Evolutionary conservation across 2,113 vertebrate genomes (phyloP).

Genomic region (Petrocephalus zakoni): DNA sequence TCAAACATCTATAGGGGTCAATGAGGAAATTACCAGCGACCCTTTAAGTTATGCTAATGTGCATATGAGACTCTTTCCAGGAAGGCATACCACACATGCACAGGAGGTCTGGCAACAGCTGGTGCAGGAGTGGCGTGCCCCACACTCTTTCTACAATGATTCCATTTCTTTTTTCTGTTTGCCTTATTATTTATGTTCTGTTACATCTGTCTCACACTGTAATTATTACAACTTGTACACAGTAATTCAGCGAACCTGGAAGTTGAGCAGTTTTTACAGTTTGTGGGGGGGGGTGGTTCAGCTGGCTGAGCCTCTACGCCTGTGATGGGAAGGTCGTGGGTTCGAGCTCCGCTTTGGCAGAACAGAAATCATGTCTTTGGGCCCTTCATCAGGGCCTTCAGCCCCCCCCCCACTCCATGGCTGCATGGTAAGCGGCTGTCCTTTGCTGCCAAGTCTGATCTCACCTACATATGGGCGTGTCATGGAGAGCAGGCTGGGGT

Average conservation of each 20-base stretch:
- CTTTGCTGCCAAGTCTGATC: not conserved
- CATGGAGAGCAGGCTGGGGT: not conserved
- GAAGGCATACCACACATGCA: not conserved
- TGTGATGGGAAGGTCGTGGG: not conserved
- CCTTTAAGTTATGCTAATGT: not conserved
- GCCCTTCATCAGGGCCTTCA: not conserved
- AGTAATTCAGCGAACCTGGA: not conserved
- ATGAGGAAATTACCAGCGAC: not conserved
- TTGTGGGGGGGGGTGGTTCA: not conserved
- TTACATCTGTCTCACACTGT: not conserved
- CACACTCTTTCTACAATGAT: not conserved
- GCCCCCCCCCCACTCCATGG: not conserved
- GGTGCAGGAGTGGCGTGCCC: not conserved
- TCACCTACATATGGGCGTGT: not conserved
- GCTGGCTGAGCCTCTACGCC: not conserved
- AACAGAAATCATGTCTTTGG: not conserved
- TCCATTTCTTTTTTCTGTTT: not conserved
- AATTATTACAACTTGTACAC: not conserved
- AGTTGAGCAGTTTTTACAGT: not conserved
- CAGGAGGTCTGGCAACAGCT: not conserved
- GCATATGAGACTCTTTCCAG: not conserved
- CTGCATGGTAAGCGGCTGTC: not conserved
- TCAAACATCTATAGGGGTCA: slow-evolving; percentile 6
- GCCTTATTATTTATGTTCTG: not conserved
- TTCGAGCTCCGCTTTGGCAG: not conserved